Evolutionary conservation across 2,888 invertebrate genomes (phyloP).

Genomic region (Eledona agricola): DNA sequence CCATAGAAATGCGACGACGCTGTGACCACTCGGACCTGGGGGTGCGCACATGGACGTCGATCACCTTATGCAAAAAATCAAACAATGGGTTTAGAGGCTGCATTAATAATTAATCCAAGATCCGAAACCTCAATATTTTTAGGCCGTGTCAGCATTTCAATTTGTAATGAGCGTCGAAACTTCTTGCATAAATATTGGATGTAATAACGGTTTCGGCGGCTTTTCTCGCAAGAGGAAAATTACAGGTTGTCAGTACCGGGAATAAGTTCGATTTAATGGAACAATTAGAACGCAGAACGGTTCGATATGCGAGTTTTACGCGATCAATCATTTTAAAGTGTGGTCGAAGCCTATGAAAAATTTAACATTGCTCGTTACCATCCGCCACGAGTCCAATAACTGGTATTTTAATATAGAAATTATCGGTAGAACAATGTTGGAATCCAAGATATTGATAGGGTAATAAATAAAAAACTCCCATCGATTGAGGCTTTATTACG

Average conservation of each 20-base stretch:
- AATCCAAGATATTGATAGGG: no score
- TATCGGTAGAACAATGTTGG: no score
- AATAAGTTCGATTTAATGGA: constrained; percentile 17
- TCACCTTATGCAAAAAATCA: background rate
- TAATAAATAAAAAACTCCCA: no score
- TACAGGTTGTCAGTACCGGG: constrained; percentile 11
- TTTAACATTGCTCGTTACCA: no score
- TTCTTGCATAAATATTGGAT: constrained; percentile 8
- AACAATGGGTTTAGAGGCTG: no score
- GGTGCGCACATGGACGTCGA: constrained; percentile 25
- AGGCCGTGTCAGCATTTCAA: constrained; percentile 4
- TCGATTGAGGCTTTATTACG: no score
- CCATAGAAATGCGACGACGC: constrained; percentile 56
- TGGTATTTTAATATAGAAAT: no score
- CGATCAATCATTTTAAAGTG: constrained; percentile 19
- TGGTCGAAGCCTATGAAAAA: constrained; percentile 2
- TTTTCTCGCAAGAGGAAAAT: constrained; percentile 11
- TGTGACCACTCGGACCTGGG: constrained; percentile 34
- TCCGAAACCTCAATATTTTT: no score
- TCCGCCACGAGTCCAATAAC: no score
- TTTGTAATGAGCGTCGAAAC: constrained; percentile 9
- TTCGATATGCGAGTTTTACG: constrained; percentile 8
- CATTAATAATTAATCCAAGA: no score
- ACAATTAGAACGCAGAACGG: constrained; percentile 16
- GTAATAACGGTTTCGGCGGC: constrained; percentile 6